These are phyloP conservation scores for Patella pellucida DNA, from an alignment of 2,888 invertebrate genomes.

Conservation along the genomic window DNA sequence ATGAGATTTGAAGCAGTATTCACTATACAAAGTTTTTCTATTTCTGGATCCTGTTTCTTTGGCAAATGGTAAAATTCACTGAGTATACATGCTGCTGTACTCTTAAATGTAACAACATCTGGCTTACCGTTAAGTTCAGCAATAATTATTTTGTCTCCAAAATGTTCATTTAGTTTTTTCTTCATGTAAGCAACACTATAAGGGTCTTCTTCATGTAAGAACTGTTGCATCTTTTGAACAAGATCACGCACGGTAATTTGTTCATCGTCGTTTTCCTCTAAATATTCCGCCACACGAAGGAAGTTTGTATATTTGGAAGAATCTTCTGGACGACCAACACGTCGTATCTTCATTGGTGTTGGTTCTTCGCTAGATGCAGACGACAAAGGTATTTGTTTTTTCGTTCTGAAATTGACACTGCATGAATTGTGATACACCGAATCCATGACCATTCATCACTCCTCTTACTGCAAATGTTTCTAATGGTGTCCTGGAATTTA, in stretches of 20 bases:
- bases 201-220: not conserved
- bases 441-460: constrained; percentile 27
- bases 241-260: constrained; percentile 18
- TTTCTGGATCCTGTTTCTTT: constrained; percentile 22
- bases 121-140: constrained; percentile 33
- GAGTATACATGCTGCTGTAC: constrained; percentile 32
- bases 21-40: constrained; percentile 30
- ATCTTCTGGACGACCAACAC: constrained; percentile 13
- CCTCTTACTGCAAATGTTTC: constrained; percentile 16
- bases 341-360: not conserved
- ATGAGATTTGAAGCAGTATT: constrained; percentile 38
- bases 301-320: too few species aligned
- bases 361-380: not conserved
- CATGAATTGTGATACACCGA: constrained; percentile 20
- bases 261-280: constrained; percentile 10
- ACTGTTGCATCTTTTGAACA: not conserved
- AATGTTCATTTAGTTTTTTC: constrained; percentile 26
- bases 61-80: constrained; percentile 22
- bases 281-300: not conserved
- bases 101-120: constrained; percentile 32
- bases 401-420: constrained; percentile 17
- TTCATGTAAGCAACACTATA: constrained; percentile 29
- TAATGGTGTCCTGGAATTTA: constrained; percentile 14
- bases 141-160: constrained; percentile 35
- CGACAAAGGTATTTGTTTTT: not conserved